Conservation (phyloP, 2,797 vertebrate species). For the Rhinella marina region DNA sequence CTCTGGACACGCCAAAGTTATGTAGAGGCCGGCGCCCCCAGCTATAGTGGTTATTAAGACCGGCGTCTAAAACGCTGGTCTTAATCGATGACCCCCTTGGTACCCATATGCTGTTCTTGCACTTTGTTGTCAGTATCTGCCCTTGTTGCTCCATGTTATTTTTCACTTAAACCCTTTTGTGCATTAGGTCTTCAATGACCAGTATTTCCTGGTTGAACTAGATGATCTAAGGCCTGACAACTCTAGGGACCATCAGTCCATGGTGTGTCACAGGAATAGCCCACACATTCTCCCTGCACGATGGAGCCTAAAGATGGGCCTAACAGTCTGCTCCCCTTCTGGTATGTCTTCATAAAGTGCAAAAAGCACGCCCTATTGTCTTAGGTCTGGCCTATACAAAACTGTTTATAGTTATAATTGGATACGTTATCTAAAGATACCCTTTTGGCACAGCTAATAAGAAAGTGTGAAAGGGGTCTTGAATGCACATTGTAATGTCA, state of each 20-base stretch:
- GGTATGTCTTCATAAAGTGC: conserved; percentile 72
- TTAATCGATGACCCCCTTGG: too few relatives aligned
- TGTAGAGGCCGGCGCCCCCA: too few relatives aligned
- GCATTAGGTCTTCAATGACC: conserved; percentile 87
- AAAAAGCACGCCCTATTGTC: background rate
- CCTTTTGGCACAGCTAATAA: background rate
- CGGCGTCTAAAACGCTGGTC: too few relatives aligned
- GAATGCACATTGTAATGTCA: too few relatives aligned
- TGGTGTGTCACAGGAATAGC: conserved; percentile 86
- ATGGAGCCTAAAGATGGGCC: conserved; percentile 94
- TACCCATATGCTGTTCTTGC: too few relatives aligned
- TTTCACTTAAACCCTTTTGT: background rate
- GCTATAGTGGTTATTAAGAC: too few relatives aligned
- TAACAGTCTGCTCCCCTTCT: conserved; percentile 86
- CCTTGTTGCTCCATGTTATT: background rate
- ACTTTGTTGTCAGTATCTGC: background rate
- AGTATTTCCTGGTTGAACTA: conserved; percentile 89
- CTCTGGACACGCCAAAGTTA: too few relatives aligned
- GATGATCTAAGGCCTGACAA: conserved; percentile 84
- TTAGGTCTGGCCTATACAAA: background rate
- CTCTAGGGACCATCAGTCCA: conserved; percentile 69
- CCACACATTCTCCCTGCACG: conserved; percentile 90
- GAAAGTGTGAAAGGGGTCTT: too few relatives aligned
- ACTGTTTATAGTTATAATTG: too few relatives aligned
- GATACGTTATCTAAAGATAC: background rate